Evolutionary conservation across 2,888 invertebrate genomes (phyloP), one percentile per base, ranked within the genome.

Genomic region (Anoplius nigerrimus): DNA sequence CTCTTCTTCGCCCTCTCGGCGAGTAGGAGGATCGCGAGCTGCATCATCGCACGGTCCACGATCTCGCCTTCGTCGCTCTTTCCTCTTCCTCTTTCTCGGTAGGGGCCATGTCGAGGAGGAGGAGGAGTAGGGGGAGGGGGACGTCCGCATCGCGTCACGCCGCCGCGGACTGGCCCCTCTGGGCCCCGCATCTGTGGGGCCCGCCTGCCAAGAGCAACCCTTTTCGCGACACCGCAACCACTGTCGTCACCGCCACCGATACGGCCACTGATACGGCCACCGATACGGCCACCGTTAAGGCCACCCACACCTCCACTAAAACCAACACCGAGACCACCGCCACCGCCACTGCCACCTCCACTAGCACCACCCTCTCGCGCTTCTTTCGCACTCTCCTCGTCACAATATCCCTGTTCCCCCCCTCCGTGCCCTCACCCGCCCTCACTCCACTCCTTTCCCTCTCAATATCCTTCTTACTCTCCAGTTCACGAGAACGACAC

Each of bases 111-210:
- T n/a, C n/a, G n/a, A n/a, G n/a, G n/a, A n/a, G n/a, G n/a, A n/a
- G n/a, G n/a, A n/a, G n/a, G 81, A 80, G 83, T 83, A 82, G 82
- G 82, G 82, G 84, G 88, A 85, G 82, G 82, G 82, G 84, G 88
- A 85, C 85, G 85, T 85, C 86, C 87, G 88, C 88, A 88, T 87
- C 87, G 87, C 87, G 88, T 88, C 88, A 88, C 88, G 88, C 87
- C 87, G 83, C 88, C 86, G 85, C 87, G 82, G 82, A 79, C 84
- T 83, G 83, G 83, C 83, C 83, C 81, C 84, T 75, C 81, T 82
- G 84, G 85, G 82, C 83, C 85, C 85, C 83, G 86, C 88, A 88
- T 88, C 87, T 87, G 87, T 86, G 79, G 84, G 77, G 79, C 79
- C 84, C 84, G 82, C 80, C 76, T 72, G 70, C 74, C 74, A 74